Evolutionary conservation across 2,113 vertebrate species (phyloP), one percentile per base, ranked within the genome.

Genomic region (Melanostigma gelatinosum): DNA sequence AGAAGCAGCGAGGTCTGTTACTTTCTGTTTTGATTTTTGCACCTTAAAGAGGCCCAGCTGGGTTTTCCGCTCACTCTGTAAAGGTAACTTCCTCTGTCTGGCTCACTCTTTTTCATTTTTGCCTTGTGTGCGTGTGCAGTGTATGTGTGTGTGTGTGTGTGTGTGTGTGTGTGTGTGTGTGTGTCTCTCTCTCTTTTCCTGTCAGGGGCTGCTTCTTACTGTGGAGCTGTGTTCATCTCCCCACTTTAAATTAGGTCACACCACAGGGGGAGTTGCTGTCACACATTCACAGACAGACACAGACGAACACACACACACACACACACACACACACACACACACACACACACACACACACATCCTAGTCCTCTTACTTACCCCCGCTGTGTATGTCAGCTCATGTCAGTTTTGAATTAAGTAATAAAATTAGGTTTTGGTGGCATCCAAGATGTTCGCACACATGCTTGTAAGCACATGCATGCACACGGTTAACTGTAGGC

Each of bases 211-310:
- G 75, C 84, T 75, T 85, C 87, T 90, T 82, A 76, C 84, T 84
- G 87, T 83, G 82, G 77, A 87, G 77, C 79, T 83, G 83, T 87
- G 90, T 88, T 92, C 89, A 87, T 92, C 90, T 92, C 86, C 87
- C 69, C 80, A 87, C 89, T 93, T 93, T 92, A 94, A 94, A 94
- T 93, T 91, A 93, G 92, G 87, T 92, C 91, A 92, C 87, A 85
- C 92, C 88, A 84, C 91, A 89, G 90, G 91, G 88, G 75, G 91
- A 87, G 82, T 77, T 91, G 79, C 89, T 92, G 87, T 90, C 91
- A 77, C 88, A 87, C 79, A 69, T 61, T n/a, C 79, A 58, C 54
- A 7, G 34, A 58, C 73, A 48, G 75, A 80, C 73, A 72, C 52
- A 34, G 67, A 54, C 61, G 66, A 55, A 48, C 16, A 68, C 8